Evolutionary conservation across 2,797 vertebrate species (phyloP).

Genomic region (Lophius americanus): DNA sequence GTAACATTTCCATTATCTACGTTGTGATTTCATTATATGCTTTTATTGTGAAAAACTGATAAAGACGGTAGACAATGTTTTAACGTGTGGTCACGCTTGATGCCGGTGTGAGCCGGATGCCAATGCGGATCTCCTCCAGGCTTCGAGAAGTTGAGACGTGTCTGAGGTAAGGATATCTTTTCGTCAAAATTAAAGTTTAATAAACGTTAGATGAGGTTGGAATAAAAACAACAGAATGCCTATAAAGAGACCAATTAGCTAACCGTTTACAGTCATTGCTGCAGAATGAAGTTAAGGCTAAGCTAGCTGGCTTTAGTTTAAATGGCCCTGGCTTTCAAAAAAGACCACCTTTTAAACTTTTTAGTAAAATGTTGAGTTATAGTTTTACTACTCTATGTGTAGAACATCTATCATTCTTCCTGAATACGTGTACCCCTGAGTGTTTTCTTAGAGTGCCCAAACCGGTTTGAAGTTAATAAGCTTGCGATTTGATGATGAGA

Average conservation of each 20-base stretch:
- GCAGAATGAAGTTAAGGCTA: conserved; percentile 2
- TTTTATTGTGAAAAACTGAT: neutral
- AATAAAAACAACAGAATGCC: neutral
- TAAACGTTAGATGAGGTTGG: neutral
- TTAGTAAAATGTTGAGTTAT: too few species aligned
- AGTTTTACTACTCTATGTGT: too few species aligned
- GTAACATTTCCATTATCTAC: too few species aligned
- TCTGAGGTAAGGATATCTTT: conserved; percentile 3
- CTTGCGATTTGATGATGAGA: too few species aligned
- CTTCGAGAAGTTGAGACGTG: conserved; percentile 25
- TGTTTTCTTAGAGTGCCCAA: too few species aligned
- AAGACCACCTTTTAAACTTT: too few species aligned
- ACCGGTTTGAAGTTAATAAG: too few species aligned
- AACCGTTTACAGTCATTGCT: neutral
- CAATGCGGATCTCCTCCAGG: conserved; percentile 50
- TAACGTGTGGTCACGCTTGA: neutral
- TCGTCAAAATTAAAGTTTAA: neutral
- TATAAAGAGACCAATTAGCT: conserved; percentile 17
- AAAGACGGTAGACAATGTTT: conserved; percentile 13
- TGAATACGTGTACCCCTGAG: too few species aligned
- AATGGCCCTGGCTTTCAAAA: neutral
- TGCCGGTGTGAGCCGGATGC: conserved; percentile 57
- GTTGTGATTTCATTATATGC: neutral
- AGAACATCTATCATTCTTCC: too few species aligned
- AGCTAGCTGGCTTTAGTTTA: conserved; percentile 15